These are phyloP conservation scores for Tautogolabrus adspersus DNA, from an alignment of 2,113 vertebrate genomes.

Conservation along the genomic window DNA sequence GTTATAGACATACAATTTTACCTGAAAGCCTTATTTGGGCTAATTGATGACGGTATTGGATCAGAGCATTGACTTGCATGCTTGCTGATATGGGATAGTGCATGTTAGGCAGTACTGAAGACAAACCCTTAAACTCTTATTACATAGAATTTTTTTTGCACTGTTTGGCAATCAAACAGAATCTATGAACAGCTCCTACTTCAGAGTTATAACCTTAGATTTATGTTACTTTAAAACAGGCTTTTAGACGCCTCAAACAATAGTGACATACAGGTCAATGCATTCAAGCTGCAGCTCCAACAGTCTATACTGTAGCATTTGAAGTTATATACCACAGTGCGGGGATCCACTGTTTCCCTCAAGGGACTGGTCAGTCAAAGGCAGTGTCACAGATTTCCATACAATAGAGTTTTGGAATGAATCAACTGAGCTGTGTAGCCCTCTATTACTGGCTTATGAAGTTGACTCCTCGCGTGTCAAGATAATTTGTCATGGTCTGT, in stretches of 20 bases:
- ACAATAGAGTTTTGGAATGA: constrained; percentile 61
- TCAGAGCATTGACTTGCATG: too few relatives aligned
- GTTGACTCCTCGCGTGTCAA: constrained; percentile 47
- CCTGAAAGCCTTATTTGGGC: too few relatives aligned
- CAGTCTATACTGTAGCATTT: constrained; percentile 42
- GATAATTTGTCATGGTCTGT: constrained; percentile 69
- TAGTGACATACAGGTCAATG: constrained; percentile 54
- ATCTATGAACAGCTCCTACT: constrained; percentile 65
- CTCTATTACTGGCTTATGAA: constrained; percentile 63
- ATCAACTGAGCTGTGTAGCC: constrained; percentile 57
- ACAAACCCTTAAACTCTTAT: too few relatives aligned
- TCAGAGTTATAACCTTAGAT: constrained; percentile 55
- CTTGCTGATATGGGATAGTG: too few relatives aligned
- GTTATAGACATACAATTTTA: too few relatives aligned
- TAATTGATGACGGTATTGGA: too few relatives aligned
- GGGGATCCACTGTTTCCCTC: constrained; percentile 27
- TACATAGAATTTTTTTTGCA: too few relatives aligned
- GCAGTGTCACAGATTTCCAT: constrained; percentile 63
- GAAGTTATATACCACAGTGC: constrained; percentile 33
- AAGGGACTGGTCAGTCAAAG: constrained; percentile 45
- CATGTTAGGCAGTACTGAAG: too few relatives aligned
- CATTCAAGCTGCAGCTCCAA: constrained; percentile 48
- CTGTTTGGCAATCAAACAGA: constrained; percentile 62
- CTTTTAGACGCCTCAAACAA: constrained; percentile 39
- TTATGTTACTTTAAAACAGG: constrained; percentile 40